Percentiles rank a stretch among this genome's conserved stretches.
Conservation (phyloP, 2,113 vertebrate genomes). For the Pygoscelis adeliae region DNA sequence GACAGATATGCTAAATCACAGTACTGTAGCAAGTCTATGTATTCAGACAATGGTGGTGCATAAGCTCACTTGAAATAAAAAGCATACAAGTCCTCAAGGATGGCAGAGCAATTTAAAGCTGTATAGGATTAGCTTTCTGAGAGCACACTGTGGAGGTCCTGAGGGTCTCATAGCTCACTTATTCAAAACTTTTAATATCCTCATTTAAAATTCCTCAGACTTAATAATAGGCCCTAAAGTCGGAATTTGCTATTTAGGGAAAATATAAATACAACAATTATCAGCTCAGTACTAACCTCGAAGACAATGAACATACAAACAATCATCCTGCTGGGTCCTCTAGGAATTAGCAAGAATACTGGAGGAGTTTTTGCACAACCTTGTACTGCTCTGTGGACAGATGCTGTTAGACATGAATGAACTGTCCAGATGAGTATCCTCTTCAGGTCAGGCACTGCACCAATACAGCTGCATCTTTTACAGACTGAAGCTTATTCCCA, state of each 20-base stretch:
- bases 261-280: constrained; percentile 53
- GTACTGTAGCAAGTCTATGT: neutral
- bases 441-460: neutral
- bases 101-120: constrained; percentile 18
- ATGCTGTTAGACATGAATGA: neutral
- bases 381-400: neutral
- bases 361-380: neutral
- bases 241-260: constrained; percentile 20
- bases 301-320: neutral
- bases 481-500: neutral
- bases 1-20: neutral
- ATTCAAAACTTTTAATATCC: constrained; percentile 42
- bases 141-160: constrained; percentile 3
- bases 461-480: neutral
- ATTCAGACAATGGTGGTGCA: neutral
- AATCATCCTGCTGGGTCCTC: neutral
- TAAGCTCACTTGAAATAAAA: constrained; percentile 40
- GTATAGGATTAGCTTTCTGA: constrained; percentile 28
- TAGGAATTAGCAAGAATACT: neutral
- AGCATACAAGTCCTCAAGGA: neutral
- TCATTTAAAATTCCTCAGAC: constrained; percentile 56
- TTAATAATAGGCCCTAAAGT: constrained; percentile 25
- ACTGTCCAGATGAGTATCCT: neutral
- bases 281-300: neutral
- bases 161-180: constrained; percentile 22